Percentiles rank a stretch among this genome's conserved stretches.
These are phyloP conservation scores for Halcyon chelicuti DNA, from an alignment of 2,797 vertebrate species.

Conservation along the genomic window DNA sequence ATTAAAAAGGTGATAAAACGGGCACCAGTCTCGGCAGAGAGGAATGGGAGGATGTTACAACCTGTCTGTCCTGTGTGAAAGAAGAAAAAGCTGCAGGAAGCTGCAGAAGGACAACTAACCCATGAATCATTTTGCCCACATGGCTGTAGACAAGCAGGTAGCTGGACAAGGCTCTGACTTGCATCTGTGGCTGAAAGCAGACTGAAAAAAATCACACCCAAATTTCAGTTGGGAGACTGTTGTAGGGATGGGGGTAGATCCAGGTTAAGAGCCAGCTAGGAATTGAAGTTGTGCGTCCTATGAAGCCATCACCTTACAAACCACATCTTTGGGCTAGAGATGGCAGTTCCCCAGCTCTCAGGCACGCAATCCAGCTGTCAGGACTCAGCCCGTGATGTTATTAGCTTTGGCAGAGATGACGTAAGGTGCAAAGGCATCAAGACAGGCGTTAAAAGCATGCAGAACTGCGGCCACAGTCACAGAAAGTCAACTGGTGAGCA, in stretches of 20 bases:
- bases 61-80: not conserved
- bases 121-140: accelerated
- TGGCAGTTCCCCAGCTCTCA: not conserved
- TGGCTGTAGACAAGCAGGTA: not conserved
- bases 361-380: accelerated
- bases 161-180: not conserved
- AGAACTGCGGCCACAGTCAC: not conserved
- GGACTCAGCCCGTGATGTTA: not conserved
- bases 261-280: not conserved
- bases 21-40: accelerated
- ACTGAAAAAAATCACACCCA: not conserved
- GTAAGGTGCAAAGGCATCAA: not conserved
- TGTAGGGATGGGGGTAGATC: not conserved
- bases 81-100: not conserved
- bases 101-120: not conserved
- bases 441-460: not conserved
- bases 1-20: not conserved
- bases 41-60: not conserved
- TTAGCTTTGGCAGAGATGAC: not conserved
- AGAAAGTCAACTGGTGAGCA: not conserved
- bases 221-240: not conserved
- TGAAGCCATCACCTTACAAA: not conserved
- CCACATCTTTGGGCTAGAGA: not conserved
- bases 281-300: accelerated
- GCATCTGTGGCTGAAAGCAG: not conserved